Conservation (phyloP, 64 coral and sea anemone species). For the Anthopleura sola region DNA sequence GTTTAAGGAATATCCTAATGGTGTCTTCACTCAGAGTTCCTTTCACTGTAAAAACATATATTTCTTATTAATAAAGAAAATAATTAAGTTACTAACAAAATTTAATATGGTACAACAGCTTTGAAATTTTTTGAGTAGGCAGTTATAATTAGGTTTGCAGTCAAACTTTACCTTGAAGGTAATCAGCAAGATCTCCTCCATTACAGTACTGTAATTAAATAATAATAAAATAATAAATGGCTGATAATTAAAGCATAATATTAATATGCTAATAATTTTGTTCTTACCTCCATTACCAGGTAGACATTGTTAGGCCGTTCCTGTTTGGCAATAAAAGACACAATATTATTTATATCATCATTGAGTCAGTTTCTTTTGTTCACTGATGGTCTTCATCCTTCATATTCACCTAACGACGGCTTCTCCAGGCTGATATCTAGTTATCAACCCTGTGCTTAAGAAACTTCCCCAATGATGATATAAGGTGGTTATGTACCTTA, state of each 20-base stretch:
- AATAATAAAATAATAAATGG: constrained; percentile 7
- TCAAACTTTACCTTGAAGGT: constrained; percentile 73
- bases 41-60: constrained; percentile 60
- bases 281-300: constrained; percentile 94
- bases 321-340: constrained; percentile 31
- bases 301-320: constrained; percentile 74
- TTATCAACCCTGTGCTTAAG: too few relatives aligned
- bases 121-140: too few relatives aligned
- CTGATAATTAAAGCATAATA: background rate
- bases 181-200: constrained; percentile 98
- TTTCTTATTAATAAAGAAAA: background rate
- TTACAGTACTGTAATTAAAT: constrained; percentile 86
- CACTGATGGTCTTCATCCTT: too few relatives aligned
- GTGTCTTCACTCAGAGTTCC: constrained; percentile 97
- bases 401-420: too few relatives aligned
- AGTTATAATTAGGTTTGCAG: too few relatives aligned
- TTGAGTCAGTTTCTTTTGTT: too few relatives aligned
- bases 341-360: too few relatives aligned
- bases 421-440: too few relatives aligned
- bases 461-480: too few relatives aligned
- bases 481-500: too few relatives aligned
- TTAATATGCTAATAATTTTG: background rate
- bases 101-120: too few relatives aligned
- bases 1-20: constrained; percentile 87
- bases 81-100: too few relatives aligned